A percentile compares a stretch with the other conserved stretches of the same genome.
phyloP scores from a whole-genome alignment of 2,888 invertebrate genomes.

The Clitarchus hookeri region DNA sequence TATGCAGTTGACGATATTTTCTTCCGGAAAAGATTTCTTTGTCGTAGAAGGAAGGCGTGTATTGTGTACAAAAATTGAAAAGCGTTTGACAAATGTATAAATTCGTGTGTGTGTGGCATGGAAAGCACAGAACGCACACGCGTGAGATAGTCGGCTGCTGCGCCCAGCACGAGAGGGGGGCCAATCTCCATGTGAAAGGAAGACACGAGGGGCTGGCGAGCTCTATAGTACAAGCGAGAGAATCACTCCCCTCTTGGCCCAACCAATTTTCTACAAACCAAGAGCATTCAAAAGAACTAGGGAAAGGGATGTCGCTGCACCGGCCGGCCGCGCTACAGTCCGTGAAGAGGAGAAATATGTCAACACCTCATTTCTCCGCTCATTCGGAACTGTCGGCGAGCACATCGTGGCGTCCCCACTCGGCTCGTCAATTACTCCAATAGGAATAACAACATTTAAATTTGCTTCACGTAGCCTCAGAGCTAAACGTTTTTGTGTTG shows the following conservation, averaged over 20 bases:
- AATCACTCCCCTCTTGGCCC: background rate
- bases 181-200: conserved; percentile 9
- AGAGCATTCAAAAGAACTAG: background rate
- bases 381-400: background rate
- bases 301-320: background rate
- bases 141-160: background rate
- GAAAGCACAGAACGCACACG: too few species aligned
- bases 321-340: background rate
- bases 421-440: too few species aligned
- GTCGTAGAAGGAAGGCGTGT: too few species aligned
- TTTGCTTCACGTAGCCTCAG: too few species aligned
- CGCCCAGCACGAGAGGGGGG: background rate
- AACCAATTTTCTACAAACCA: background rate
- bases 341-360: background rate
- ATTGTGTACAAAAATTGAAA: too few species aligned
- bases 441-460: too few species aligned
- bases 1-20: too few species aligned
- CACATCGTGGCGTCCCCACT: background rate
- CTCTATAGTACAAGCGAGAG: background rate
- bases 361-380: background rate
- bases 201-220: background rate
- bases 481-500: too few species aligned
- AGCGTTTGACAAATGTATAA: too few species aligned
- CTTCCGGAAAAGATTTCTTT: too few species aligned
- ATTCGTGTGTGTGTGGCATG: too few species aligned